phyloP scores from a whole-genome alignment of 2,888 invertebrate species.

The Melanostoma scalare region DNA sequence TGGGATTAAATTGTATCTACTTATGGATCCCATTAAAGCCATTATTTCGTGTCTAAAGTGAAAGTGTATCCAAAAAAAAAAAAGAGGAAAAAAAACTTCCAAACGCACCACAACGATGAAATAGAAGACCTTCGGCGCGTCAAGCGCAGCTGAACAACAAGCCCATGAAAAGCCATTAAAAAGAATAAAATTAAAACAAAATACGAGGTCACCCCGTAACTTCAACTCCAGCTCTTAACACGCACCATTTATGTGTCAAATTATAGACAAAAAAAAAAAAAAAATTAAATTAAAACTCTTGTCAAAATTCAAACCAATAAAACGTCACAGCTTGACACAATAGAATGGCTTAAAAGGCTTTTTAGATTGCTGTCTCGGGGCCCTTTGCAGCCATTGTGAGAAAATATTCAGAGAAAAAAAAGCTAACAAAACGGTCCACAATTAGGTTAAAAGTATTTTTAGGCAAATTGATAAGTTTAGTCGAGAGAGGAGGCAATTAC shows the following conservation, averaged over 20 bases:
- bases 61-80: conserved; percentile 54
- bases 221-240: conserved; percentile 8
- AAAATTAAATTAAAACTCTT: conserved; percentile 19
- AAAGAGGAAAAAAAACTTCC: neutral
- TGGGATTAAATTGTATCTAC: neutral
- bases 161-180: conserved; percentile 43
- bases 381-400: conserved; percentile 25
- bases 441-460: conserved; percentile 43
- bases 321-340: conserved; percentile 47
- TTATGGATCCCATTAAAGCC: conserved; percentile 34
- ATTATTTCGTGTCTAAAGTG: conserved; percentile 60
- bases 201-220: conserved; percentile 51
- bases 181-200: conserved; percentile 14
- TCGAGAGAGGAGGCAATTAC: conserved; percentile 38
- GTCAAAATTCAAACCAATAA: conserved; percentile 53
- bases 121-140: conserved; percentile 62
- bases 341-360: conserved; percentile 53
- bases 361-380: conserved; percentile 36
- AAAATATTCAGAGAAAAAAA: conserved; percentile 46
- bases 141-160: conserved; percentile 67
- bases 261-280: conserved; percentile 6
- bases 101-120: conserved; percentile 22
- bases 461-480: conserved; percentile 60
- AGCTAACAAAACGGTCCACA: conserved; percentile 36
- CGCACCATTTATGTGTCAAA: conserved; percentile 55